These are phyloP conservation scores for Pyrrhia umbra DNA, from an alignment of 2,888 invertebrate genomes.

Conservation along the genomic window DNA sequence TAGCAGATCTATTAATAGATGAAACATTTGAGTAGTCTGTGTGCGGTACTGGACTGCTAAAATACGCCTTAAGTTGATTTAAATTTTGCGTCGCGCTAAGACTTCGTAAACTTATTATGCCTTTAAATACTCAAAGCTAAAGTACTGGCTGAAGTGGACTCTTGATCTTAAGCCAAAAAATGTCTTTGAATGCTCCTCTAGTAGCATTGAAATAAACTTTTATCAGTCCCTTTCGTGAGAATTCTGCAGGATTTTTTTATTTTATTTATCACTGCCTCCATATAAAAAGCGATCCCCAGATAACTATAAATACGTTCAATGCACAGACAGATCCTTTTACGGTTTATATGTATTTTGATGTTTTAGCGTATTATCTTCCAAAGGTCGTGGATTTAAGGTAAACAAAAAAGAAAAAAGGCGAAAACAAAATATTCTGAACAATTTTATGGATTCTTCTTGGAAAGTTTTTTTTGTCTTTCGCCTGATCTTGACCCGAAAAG, in stretches of 20 bases:
- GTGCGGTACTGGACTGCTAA: background rate
- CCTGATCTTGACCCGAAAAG: constrained; percentile 45
- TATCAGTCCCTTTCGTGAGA: constrained; percentile 35
- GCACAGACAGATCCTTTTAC: constrained; percentile 52
- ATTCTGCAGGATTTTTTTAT: constrained; percentile 35
- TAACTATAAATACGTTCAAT: constrained; percentile 43
- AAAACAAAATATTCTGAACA: constrained; percentile 43
- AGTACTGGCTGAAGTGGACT: constrained; percentile 1
- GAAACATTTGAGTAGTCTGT: constrained; percentile 7
- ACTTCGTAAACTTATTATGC: background rate
- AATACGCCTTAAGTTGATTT: background rate
- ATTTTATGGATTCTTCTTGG: constrained; percentile 36
- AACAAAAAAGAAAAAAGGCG: constrained; percentile 22
- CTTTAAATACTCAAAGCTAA: constrained; percentile 9
- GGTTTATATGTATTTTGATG: constrained; percentile 41
- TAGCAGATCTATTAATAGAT: constrained; percentile 11
- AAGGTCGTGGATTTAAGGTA: constrained; percentile 26
- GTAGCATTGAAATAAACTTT: constrained; percentile 35
- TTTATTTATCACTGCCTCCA: constrained; percentile 38
- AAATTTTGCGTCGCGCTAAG: background rate
- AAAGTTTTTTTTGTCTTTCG: constrained; percentile 31
- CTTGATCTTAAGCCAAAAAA: background rate
- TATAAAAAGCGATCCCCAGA: constrained; percentile 44
- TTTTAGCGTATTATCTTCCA: constrained; percentile 31
- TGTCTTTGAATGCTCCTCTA: constrained; percentile 22